Evolutionary conservation across 2,113 vertebrate genomes (phyloP).

Genomic region (Dipodomys merriami): DNA sequence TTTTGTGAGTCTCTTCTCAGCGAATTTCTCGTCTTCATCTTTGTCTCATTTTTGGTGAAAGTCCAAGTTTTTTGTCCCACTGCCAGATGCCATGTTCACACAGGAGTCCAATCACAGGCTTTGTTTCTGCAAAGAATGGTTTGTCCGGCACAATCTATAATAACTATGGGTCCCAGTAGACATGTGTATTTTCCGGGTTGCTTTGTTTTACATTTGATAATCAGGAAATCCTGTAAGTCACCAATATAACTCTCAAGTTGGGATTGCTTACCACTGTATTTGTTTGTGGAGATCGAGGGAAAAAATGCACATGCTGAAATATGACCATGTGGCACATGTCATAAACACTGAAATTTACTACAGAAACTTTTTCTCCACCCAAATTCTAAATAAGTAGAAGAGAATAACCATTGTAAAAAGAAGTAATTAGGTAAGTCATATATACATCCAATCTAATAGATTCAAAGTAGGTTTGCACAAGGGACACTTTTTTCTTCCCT

Average conservation of each 20-base stretch:
- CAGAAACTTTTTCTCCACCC: too few relatives aligned
- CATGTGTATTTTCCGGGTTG: background rate
- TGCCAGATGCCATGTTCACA: slow-evolving; percentile 89
- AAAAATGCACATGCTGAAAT: background rate
- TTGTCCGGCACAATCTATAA: background rate
- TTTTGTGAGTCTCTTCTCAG: slow-evolving; percentile 94
- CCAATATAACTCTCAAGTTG: background rate
- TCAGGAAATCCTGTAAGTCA: background rate
- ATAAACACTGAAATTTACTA: too few relatives aligned
- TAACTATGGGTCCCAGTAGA: background rate
- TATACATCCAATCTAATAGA: background rate
- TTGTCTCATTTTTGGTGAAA: slow-evolving; percentile 99
- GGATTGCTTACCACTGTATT: background rate
- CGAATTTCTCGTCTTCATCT: slow-evolving; percentile 96
- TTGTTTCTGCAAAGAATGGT: background rate
- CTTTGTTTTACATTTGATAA: background rate
- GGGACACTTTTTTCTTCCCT: background rate
- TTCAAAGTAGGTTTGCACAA: background rate
- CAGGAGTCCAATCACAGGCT: background rate
- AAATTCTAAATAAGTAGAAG: background rate
- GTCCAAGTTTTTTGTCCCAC: slow-evolving; percentile 93
- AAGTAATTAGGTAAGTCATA: background rate
- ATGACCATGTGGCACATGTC: too few relatives aligned
- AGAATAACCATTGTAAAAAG: background rate
- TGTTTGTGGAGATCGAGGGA: background rate